These are phyloP conservation scores for Diorhabda carinulata DNA, from an alignment of 1,140 invertebrate genomes.

Conservation along the genomic window DNA sequence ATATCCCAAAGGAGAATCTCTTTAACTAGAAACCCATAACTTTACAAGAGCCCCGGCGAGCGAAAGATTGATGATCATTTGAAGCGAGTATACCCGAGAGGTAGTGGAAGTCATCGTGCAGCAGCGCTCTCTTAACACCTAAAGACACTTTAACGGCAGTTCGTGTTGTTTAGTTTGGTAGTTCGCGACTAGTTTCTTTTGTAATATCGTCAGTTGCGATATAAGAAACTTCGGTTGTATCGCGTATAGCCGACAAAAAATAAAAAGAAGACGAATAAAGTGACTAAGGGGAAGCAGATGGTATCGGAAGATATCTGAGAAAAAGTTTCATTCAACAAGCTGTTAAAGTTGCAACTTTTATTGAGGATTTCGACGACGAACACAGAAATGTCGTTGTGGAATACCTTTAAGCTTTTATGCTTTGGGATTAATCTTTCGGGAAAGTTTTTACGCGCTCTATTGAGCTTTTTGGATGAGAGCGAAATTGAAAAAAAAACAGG, in stretches of 20 bases:
- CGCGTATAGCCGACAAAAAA: not conserved
- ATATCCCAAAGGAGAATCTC: not conserved
- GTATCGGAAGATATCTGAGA: conserved; percentile 4
- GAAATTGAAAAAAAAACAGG: not conserved
- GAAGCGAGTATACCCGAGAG: not conserved
- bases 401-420: conserved; percentile 11
- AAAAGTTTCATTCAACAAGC: conserved; percentile 19
- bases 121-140: not conserved
- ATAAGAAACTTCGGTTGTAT: conserved; percentile 8
- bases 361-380: conserved; percentile 14
- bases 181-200: conserved; percentile 5
- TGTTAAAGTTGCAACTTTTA: conserved; percentile 15
- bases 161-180: not conserved
- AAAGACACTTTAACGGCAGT: conserved; percentile 2
- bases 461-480: not conserved
- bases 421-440: conserved; percentile 5
- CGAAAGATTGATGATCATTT: conserved; percentile 2
- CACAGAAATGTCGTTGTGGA: conserved; percentile 15
- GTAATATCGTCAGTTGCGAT: conserved; percentile 1
- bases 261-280: not conserved
- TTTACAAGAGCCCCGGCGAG: not conserved
- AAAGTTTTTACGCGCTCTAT: conserved; percentile 8
- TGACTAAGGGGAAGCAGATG: conserved; percentile 8
- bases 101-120: not conserved
- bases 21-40: not conserved